Percentiles rank a stretch among this genome's conserved stretches.
phyloP scores from a whole-genome alignment of 30 jellyfish, hydroid and myxozoan genomes.

The Cassiopea xamachana region DNA sequence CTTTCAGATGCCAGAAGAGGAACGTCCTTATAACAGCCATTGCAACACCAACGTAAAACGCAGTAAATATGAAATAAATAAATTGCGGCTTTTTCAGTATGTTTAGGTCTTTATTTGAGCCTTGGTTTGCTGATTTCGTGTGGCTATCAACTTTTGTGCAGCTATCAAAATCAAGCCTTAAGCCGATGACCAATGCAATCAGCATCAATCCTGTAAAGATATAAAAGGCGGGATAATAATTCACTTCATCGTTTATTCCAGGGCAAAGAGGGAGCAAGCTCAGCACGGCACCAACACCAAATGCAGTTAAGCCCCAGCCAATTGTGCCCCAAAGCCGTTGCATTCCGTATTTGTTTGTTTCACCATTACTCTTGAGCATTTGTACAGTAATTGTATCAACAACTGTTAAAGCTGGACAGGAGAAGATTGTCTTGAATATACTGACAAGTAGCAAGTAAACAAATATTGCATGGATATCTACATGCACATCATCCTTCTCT shows the following conservation, averaged over 20 bases:
- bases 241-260: constrained; percentile 90
- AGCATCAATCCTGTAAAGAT: constrained; percentile 78
- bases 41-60: constrained; percentile 89
- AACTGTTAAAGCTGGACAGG: constrained; percentile 90
- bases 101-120: constrained; percentile 70
- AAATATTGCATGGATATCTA: constrained; percentile 75
- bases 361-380: constrained; percentile 74
- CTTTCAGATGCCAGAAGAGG: constrained; percentile 94
- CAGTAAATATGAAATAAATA: constrained; percentile 69
- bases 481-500: constrained; percentile 72
- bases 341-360: constrained; percentile 85
- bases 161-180: constrained; percentile 72
- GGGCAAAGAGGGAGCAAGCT: constrained; percentile 90
- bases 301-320: constrained; percentile 93
- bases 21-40: constrained; percentile 92
- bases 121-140: background rate
- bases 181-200: constrained; percentile 82
- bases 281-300: constrained; percentile 91
- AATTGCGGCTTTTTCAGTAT: constrained; percentile 75
- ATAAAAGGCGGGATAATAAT: constrained; percentile 92
- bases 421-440: constrained; percentile 81
- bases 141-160: constrained; percentile 5
- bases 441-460: constrained; percentile 77
- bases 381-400: constrained; percentile 94
- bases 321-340: constrained; percentile 97